A percentile compares a stretch with the other conserved stretches of the same genome.
phyloP scores from a whole-genome alignment of 2,797 vertebrate species.

The Poeciliopsis presidionis region DNA sequence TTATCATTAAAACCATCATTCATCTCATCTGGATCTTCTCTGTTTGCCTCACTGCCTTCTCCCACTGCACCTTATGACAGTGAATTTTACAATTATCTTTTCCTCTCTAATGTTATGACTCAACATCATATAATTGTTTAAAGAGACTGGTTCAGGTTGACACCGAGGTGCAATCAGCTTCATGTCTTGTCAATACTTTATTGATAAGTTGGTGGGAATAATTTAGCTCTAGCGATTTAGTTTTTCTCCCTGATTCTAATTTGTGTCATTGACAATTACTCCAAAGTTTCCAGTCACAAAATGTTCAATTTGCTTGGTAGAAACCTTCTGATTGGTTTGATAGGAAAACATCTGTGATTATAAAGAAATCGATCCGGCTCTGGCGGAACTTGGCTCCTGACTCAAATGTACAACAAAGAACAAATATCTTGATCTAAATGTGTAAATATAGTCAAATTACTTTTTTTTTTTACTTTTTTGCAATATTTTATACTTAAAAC shows the following conservation, averaged over 20 bases:
- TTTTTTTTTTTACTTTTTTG: neutral
- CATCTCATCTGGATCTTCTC: too few species aligned
- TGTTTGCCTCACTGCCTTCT: too few species aligned
- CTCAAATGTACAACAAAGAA: neutral
- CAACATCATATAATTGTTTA: constrained; percentile 16
- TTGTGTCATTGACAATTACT: constrained; percentile 32
- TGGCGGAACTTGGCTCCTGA: neutral
- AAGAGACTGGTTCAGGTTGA: constrained; percentile 42
- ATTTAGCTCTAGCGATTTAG: constrained; percentile 22
- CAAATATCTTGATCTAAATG: neutral
- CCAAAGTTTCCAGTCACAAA: constrained; percentile 22
- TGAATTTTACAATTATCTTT: neutral
- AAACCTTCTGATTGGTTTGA: constrained; percentile 26
- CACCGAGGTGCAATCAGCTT: constrained; percentile 22
- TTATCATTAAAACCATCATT: too few species aligned
- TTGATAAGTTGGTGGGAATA: constrained; percentile 19
- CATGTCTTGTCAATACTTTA: constrained; percentile 5
- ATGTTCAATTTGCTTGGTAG: constrained; percentile 33
- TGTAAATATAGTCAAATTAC: neutral
- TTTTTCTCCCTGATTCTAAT: neutral
- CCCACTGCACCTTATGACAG: too few species aligned
- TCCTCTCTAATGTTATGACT: constrained; percentile 8
- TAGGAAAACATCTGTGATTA: constrained; percentile 19
- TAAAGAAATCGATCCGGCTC: constrained; percentile 28
- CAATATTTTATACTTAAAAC: neutral